These are phyloP conservation scores for Tetragnatha versicolor DNA, from an alignment of 1,140 invertebrate genomes.

Conservation along the genomic window DNA sequence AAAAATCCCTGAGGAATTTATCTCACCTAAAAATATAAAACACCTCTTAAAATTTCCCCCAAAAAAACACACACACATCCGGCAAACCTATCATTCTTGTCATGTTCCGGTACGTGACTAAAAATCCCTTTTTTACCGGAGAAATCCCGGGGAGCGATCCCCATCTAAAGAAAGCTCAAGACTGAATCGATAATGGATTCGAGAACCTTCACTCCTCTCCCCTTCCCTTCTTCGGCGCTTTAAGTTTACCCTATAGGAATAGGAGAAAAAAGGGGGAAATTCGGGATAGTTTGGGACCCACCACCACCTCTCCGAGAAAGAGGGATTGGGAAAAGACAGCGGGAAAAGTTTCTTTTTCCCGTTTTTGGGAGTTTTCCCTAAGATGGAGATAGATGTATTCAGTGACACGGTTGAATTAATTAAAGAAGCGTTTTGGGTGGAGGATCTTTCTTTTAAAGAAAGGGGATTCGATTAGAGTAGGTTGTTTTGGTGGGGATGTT, in stretches of 20 bases:
- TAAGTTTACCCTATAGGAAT: not conserved
- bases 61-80: conserved; percentile 3
- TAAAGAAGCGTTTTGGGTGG: no score
- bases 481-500: no score
- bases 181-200: conserved; percentile 39
- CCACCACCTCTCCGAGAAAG: not conserved
- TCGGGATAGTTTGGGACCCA: not conserved
- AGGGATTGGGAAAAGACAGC: no score
- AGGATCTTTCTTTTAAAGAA: no score
- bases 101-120: conserved; percentile 40
- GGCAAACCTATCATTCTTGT: conserved; percentile 43
- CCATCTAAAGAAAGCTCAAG: conserved; percentile 33
- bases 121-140: conserved; percentile 17
- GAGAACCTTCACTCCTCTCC: not conserved
- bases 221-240: not conserved
- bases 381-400: no score
- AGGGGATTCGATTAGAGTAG: no score
- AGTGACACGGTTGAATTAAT: no score
- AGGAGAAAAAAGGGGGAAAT: not conserved
- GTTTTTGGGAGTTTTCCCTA: no score
- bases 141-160: conserved; percentile 22
- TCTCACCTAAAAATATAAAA: conserved; percentile 20
- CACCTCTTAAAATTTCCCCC: not conserved
- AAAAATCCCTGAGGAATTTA: not conserved
- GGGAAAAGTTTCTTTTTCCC: no score